Evolutionary conservation across 2,888 invertebrate genomes (phyloP).

Genomic region (Lasioglossum oenotherae): DNA sequence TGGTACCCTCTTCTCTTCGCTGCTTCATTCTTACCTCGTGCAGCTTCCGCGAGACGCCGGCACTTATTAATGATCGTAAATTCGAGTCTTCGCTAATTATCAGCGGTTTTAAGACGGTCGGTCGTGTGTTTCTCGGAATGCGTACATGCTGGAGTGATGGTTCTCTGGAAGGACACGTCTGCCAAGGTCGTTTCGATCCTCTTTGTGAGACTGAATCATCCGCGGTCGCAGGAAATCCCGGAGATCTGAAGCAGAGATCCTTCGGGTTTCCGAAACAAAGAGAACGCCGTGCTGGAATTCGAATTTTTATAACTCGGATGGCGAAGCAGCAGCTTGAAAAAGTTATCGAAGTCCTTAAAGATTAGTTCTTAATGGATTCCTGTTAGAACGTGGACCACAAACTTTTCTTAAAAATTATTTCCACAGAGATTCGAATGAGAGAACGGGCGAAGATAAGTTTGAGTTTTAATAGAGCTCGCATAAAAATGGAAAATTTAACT

Average conservation of each 20-base stretch:
- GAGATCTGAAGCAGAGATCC: background rate
- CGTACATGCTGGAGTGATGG: background rate
- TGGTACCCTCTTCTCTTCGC: background rate
- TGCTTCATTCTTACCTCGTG: background rate
- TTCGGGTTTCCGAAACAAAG: background rate
- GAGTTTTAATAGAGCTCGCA: background rate
- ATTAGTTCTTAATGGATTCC: background rate
- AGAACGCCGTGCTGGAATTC: background rate
- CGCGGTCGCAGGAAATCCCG: background rate
- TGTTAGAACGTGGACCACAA: background rate
- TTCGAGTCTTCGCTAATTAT: background rate
- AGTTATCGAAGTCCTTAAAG: background rate
- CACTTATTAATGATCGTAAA: slow-evolving; percentile 18
- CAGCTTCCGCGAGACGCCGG: background rate
- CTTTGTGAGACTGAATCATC: slow-evolving; percentile 3
- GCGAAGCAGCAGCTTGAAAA: background rate
- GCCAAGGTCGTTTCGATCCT: background rate
- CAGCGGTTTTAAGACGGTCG: background rate
- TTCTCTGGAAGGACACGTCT: background rate
- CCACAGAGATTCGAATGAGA: background rate
- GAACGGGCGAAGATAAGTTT: background rate
- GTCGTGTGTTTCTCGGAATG: slow-evolving; percentile 1
- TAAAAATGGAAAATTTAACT: background rate
- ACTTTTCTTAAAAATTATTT: background rate
- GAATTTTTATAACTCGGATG: background rate